Evolutionary conservation across 2,888 invertebrate species (phyloP).

Genomic region (Polydrusus tereticollis): DNA sequence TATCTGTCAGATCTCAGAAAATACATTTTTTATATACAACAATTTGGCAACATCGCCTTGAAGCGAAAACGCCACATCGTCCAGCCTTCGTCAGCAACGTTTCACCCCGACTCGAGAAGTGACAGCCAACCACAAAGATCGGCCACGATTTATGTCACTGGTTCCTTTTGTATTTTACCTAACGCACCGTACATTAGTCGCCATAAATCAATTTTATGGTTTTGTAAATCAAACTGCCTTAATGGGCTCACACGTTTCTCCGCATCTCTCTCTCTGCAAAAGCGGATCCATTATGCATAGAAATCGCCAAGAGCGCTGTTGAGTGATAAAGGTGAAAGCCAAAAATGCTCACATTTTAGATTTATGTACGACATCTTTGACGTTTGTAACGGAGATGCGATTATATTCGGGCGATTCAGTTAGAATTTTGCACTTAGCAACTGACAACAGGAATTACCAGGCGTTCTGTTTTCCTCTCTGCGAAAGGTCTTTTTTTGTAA

Average conservation of each 20-base stretch:
- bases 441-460: no score
- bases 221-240: conserved; percentile 68
- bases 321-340: conserved; percentile 49
- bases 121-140: conserved; percentile 66
- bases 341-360: conserved; percentile 40
- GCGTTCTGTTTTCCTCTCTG: no score
- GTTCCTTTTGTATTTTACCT: conserved; percentile 67
- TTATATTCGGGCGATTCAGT: no score
- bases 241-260: conserved; percentile 62
- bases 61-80: conserved; percentile 25
- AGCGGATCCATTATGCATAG: conserved; percentile 54
- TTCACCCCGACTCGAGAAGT: conserved; percentile 53
- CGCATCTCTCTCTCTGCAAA: conserved; percentile 48
- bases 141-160: conserved; percentile 67
- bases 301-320: conserved; percentile 46
- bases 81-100: conserved; percentile 50
- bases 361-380: conserved; percentile 42
- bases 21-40: background rate
- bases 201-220: conserved; percentile 69
- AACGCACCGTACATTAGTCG: conserved; percentile 67
- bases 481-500: no score
- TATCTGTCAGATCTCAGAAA: background rate
- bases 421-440: no score
- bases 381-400: conserved; percentile 28
- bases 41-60: conserved; percentile 24